Conservation (phyloP, 2,888 invertebrate genomes). For the Oligia latruncula region DNA sequence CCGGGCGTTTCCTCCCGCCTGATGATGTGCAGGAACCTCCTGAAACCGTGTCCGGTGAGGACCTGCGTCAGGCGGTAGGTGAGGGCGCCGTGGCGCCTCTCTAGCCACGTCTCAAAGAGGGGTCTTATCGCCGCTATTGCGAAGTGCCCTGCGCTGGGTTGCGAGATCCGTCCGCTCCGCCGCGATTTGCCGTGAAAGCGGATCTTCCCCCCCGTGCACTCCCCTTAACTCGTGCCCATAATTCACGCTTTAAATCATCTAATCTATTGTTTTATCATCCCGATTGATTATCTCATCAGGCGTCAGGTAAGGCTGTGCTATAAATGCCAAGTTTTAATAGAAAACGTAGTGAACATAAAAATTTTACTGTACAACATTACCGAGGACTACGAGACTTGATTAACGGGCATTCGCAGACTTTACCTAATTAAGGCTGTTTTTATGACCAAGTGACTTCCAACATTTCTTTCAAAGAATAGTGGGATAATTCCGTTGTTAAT, state of each 20-base stretch:
- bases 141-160: no score
- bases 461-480: conserved; percentile 37
- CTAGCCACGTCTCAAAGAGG: no score
- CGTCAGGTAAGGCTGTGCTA: conserved; percentile 32
- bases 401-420: conserved; percentile 56
- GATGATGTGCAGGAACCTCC: no score
- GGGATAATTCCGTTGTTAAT: conserved; percentile 35
- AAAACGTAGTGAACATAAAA: conserved; percentile 65
- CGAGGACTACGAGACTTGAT: conserved; percentile 48
- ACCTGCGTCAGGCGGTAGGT: no score
- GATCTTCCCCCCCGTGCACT: no score
- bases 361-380: conserved; percentile 57
- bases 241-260: conserved; percentile 14
- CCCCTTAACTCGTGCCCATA: background rate
- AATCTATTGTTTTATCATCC: conserved; percentile 35
- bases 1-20: no score
- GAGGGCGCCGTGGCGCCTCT: no score
- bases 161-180: no score
- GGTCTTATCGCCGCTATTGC: no score
- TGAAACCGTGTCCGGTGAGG: no score
- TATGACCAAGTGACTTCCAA: conserved; percentile 59
- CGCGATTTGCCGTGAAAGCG: no score
- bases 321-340: conserved; percentile 65
- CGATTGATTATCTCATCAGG: conserved; percentile 50
- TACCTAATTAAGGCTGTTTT: conserved; percentile 62